Evolutionary conservation across 2,888 invertebrate genomes (phyloP).

Genomic region (Diachrysia chrysitis): DNA sequence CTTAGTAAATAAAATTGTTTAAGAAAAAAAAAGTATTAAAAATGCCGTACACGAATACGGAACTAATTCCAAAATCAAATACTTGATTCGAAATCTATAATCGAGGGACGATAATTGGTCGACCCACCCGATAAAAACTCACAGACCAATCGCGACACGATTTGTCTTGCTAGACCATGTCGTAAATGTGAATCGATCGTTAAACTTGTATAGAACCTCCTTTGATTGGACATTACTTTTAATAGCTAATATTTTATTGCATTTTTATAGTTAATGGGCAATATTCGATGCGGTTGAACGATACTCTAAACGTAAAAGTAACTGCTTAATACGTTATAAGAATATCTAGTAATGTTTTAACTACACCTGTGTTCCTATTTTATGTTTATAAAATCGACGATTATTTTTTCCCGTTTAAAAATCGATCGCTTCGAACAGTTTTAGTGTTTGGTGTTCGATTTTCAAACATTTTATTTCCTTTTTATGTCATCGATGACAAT

Average conservation of each 20-base stretch:
- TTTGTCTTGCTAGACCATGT: constrained; percentile 81
- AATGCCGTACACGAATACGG: constrained; percentile 7
- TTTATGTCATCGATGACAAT: constrained; percentile 43
- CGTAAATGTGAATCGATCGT: constrained; percentile 78
- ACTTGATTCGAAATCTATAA: constrained; percentile 43
- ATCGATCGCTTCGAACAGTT: constrained; percentile 47
- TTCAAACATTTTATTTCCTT: constrained; percentile 33
- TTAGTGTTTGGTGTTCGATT: constrained; percentile 36
- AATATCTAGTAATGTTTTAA: constrained; percentile 45
- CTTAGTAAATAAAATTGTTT: too few relatives aligned
- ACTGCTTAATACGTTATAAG: constrained; percentile 66
- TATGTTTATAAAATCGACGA: constrained; percentile 30
- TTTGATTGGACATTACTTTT: constrained; percentile 80
- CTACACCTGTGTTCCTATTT: constrained; percentile 48
- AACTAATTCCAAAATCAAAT: constrained; percentile 36
- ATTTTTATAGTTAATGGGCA: constrained; percentile 65
- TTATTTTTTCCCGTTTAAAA: constrained; percentile 53
- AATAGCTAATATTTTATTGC: constrained; percentile 67
- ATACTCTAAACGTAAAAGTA: constrained; percentile 54
- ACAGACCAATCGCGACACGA: constrained; percentile 75
- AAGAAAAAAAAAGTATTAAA: not conserved
- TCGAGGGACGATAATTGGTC: constrained; percentile 39
- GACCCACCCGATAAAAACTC: constrained; percentile 60
- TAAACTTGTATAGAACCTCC: constrained; percentile 76
- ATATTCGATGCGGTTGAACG: constrained; percentile 52